phyloP scores from a whole-genome alignment of 2,113 vertebrate genomes.

The Typhlomys cinereus region DNA sequence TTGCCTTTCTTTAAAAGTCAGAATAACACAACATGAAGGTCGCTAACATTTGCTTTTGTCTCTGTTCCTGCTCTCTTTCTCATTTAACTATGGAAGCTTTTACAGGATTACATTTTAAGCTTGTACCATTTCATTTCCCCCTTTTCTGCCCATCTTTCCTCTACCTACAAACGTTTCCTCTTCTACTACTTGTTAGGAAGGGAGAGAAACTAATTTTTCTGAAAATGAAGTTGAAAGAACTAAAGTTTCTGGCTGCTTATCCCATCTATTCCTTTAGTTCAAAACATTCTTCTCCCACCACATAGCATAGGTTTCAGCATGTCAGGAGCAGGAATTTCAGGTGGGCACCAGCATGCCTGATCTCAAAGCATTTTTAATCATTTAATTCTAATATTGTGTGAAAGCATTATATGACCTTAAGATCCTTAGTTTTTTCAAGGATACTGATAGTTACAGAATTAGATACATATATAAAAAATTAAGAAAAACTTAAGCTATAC shows the following conservation, averaged over 20 bases:
- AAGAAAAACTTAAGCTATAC: too few species aligned
- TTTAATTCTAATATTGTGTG: not conserved
- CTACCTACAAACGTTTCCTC: not conserved
- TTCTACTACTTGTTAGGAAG: not conserved
- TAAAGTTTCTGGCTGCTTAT: not conserved
- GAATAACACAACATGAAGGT: not conserved
- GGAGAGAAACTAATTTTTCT: not conserved
- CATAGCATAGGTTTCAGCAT: not conserved
- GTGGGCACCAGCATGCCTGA: not conserved
- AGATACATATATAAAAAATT: not conserved
- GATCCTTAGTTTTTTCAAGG: not conserved
- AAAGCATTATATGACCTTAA: not conserved
- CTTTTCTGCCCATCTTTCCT: not conserved
- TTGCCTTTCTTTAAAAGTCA: not conserved
- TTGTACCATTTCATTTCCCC: not conserved
- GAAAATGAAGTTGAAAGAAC: not conserved
- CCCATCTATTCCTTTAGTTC: not conserved
- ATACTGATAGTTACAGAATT: not conserved
- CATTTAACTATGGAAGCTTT: not conserved
- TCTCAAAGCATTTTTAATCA: not conserved
- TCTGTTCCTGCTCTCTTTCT: not conserved
- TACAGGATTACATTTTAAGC: not conserved
- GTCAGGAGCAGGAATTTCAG: not conserved
- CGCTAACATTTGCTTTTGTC: not conserved
- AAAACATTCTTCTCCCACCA: not conserved